Conservation (phyloP, 2,888 invertebrate genomes). For the Uropetala carovei region DNA sequence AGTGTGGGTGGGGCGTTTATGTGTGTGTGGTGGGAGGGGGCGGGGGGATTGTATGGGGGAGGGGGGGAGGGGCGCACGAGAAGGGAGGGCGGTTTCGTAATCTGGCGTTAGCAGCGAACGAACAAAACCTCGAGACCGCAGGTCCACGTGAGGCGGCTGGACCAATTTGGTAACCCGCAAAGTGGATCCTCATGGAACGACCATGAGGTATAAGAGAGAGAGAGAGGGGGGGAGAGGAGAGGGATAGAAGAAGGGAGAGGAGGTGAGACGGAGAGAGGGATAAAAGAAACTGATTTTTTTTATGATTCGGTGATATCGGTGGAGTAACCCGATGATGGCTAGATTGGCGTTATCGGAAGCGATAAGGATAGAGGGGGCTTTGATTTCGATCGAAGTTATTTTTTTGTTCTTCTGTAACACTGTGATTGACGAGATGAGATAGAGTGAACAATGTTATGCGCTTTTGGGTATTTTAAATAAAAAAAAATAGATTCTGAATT, state of each 20-base stretch:
- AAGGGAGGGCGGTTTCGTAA: conserved; percentile 48
- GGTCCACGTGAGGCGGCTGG: conserved; percentile 52
- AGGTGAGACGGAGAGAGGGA: not conserved
- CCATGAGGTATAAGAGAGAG: conserved; percentile 22
- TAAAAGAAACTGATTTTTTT: not conserved
- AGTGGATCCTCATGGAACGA: conserved; percentile 51
- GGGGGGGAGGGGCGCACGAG: not conserved
- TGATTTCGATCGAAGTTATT: too few relatives aligned
- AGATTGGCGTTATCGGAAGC: too few relatives aligned
- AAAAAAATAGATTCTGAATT: too few relatives aligned
- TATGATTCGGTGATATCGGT: not conserved
- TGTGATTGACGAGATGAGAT: too few relatives aligned
- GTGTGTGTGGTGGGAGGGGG: not conserved
- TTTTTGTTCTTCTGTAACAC: too few relatives aligned
- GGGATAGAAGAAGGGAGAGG: not conserved
- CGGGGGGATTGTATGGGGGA: not conserved
- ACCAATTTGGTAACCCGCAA: conserved; percentile 59
- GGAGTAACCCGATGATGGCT: not conserved
- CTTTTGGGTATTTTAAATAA: too few relatives aligned
- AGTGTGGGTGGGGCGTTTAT: not conserved
- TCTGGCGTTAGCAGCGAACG: conserved; percentile 55
- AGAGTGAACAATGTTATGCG: too few relatives aligned
- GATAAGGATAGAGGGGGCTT: too few relatives aligned
- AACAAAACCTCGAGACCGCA: conserved; percentile 60
- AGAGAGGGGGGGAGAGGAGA: not conserved